phyloP scores from a whole-genome alignment of 1,140 invertebrate species.

The Ceratina australensis region DNA sequence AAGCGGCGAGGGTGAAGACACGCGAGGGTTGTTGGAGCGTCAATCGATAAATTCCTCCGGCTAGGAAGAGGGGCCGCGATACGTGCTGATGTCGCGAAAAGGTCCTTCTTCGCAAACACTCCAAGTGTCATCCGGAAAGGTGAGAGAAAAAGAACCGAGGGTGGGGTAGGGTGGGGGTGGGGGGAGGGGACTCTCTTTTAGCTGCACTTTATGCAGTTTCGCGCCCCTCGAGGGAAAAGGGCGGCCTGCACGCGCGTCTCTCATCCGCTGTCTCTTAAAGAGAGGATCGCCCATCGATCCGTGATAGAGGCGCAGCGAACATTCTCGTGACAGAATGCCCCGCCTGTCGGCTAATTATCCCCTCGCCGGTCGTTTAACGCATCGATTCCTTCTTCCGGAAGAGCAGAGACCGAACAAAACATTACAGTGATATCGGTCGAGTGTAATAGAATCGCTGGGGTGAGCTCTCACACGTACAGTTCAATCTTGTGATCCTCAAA shows the following conservation, averaged over 20 bases:
- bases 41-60: conserved; percentile 71
- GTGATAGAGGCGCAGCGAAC: conserved; percentile 17
- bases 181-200: conserved; percentile 13
- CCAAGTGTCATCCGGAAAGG: conserved; percentile 31
- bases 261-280: conserved; percentile 12
- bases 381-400: conserved; percentile 46
- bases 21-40: conserved; percentile 65
- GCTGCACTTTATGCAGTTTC: conserved; percentile 42
- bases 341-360: conserved; percentile 64
- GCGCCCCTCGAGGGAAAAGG: conserved; percentile 22
- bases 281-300: conserved; percentile 35
- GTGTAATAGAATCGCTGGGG: conserved; percentile 29
- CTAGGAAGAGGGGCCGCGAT: conserved; percentile 63
- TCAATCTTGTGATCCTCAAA: neutral
- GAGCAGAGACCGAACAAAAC: conserved; percentile 38
- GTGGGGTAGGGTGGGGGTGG: too few species aligned
- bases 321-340: conserved; percentile 39
- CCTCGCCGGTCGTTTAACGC: conserved; percentile 60
- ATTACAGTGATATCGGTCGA: conserved; percentile 34
- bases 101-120: conserved; percentile 55
- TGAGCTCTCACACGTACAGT: too few species aligned
- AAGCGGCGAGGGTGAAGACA: conserved; percentile 52
- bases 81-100: conserved; percentile 61
- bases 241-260: neutral
- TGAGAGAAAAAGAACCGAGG: conserved; percentile 33